Evolutionary conservation across 2,113 vertebrate genomes (phyloP).

Genomic region (Taxidea taxus): DNA sequence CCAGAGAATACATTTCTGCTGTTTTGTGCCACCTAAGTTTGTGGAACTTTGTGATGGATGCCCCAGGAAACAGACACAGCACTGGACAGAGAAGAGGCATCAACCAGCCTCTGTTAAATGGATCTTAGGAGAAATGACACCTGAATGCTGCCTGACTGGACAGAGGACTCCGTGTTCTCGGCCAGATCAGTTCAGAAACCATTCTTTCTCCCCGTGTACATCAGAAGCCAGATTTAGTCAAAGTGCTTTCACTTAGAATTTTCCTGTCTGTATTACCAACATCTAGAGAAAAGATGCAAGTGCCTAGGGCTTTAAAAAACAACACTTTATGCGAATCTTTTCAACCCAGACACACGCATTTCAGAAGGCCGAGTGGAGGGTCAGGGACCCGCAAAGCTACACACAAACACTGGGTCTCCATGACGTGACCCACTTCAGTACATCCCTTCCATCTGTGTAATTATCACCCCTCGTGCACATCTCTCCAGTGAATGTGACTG

Average conservation of each 20-base stretch:
- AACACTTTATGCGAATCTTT: background rate
- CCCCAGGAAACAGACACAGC: background rate
- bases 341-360: background rate
- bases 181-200: background rate
- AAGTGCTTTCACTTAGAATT: background rate
- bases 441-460: accelerated
- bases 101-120: background rate
- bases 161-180: background rate
- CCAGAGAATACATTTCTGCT: background rate
- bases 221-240: background rate
- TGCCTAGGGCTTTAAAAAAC: background rate
- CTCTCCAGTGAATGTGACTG: background rate
- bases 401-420: too few relatives aligned
- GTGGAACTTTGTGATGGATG: background rate
- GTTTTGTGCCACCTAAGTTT: background rate
- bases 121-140: background rate
- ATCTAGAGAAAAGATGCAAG: background rate
- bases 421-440: accelerated
- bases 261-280: background rate
- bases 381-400: background rate
- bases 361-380: background rate
- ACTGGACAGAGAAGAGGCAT: background rate
- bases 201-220: background rate
- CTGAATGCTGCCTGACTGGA: background rate
- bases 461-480: accelerated